Conservation (phyloP, 2,888 invertebrate species). For the Hirtodrosophila histrioides region DNA sequence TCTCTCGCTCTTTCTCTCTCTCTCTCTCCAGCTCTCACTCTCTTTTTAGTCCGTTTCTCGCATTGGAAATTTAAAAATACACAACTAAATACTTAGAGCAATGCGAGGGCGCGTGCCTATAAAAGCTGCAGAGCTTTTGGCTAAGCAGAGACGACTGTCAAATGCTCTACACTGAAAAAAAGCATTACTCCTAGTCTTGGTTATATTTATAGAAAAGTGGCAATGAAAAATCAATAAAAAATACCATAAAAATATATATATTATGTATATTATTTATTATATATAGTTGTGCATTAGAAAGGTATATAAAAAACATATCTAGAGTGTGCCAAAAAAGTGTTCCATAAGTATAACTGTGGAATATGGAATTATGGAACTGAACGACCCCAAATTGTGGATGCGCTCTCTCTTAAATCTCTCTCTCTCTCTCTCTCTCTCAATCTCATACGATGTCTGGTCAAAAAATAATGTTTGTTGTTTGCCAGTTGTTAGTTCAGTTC, state of each 20-base stretch:
- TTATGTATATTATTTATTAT: too few species aligned
- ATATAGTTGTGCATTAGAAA: too few species aligned
- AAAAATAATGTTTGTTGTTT: neutral
- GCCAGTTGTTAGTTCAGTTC: neutral
- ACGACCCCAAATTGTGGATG: too few species aligned
- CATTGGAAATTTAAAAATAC: constrained; percentile 44
- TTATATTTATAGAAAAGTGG: too few species aligned
- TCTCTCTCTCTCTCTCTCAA: neutral
- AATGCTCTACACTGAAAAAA: constrained; percentile 18
- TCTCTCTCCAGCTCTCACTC: constrained; percentile 12
- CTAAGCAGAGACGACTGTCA: neutral
- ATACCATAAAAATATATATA: too few species aligned
- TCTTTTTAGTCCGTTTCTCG: constrained; percentile 5
- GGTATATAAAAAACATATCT: too few species aligned
- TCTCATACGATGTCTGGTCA: neutral
- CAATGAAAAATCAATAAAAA: too few species aligned
- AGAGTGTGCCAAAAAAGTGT: too few species aligned
- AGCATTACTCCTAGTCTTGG: too few species aligned
- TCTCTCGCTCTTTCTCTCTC: neutral
- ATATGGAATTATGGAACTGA: too few species aligned
- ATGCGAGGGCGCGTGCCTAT: constrained; percentile 48
- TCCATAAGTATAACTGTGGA: too few species aligned
- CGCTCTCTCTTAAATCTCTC: neutral
- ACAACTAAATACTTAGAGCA: constrained; percentile 38
- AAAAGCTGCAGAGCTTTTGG: constrained; percentile 18